These are phyloP conservation scores for Oncopeltus fasciatus DNA, from an alignment of 1,140 invertebrate species.

Conservation along the genomic window DNA sequence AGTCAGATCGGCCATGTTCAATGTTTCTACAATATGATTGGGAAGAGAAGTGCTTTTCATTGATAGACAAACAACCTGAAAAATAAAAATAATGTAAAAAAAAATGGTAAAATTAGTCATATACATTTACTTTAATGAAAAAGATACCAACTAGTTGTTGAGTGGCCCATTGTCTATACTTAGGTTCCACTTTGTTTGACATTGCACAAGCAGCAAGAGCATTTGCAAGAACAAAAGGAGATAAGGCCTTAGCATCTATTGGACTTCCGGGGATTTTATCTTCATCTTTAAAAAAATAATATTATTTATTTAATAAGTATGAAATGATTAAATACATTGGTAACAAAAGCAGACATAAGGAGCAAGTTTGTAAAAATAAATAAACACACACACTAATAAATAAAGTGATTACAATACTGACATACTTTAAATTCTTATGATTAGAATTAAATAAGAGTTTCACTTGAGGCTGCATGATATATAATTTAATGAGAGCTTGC, in stretches of 20 bases:
- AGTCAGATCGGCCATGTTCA: conserved; percentile 35
- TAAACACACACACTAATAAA: no score
- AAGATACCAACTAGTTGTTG: conserved; percentile 36
- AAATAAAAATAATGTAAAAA: not conserved
- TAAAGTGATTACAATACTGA: no score
- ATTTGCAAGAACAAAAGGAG: conserved; percentile 41
- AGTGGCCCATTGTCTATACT: conserved; percentile 43
- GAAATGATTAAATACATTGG: no score
- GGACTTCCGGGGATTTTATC: conserved; percentile 21
- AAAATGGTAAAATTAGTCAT: not conserved
- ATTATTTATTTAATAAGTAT: not conserved
- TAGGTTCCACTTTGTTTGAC: conserved; percentile 33
- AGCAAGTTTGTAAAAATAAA: no score
- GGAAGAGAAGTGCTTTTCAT: conserved; percentile 18
- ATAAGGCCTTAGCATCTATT: conserved; percentile 25
- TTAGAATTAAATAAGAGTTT: no score
- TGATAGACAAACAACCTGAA: conserved; percentile 20
- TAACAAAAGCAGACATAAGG: no score
- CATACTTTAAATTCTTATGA: no score
- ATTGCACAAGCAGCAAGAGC: conserved; percentile 46
- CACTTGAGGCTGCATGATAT: no score
- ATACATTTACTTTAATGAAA: not conserved
- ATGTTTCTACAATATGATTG: conserved; percentile 25
- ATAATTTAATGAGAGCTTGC: no score
- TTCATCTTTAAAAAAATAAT: conserved; percentile 17